These are phyloP conservation scores for Tetragnatha versicolor DNA, from an alignment of 1,140 invertebrate species.

Conservation along the genomic window DNA sequence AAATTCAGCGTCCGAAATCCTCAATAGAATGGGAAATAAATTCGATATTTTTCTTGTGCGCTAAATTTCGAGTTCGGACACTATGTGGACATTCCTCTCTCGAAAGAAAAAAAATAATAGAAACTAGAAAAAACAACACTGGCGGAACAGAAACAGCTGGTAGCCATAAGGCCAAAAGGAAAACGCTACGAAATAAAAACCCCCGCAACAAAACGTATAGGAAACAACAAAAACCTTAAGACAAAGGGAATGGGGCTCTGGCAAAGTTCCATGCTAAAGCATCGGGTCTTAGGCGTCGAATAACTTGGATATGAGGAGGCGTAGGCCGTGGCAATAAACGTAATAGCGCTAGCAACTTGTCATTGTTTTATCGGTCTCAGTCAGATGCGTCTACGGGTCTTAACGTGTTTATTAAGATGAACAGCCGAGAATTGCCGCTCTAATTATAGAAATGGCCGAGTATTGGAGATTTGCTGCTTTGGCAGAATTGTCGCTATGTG, in stretches of 20 bases:
- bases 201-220: neutral
- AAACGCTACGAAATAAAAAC: constrained; percentile 8
- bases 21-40: constrained; percentile 11
- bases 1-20: constrained; percentile 31
- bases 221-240: neutral
- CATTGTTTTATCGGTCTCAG: constrained; percentile 41
- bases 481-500: neutral
- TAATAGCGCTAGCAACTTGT: constrained; percentile 35
- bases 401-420: constrained; percentile 45
- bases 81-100: constrained; percentile 23
- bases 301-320: constrained; percentile 21
- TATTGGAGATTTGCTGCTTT: neutral
- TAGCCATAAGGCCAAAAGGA: constrained; percentile 20
- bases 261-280: constrained; percentile 37
- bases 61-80: constrained; percentile 1
- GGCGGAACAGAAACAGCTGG: constrained; percentile 43
- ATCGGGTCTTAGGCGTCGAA: constrained; percentile 20
- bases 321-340: constrained; percentile 26
- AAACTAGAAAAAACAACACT: neutral
- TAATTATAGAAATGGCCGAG: neutral
- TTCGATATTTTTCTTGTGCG: neutral
- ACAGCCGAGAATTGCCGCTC: neutral
- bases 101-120: constrained; percentile 5
- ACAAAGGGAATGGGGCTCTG: constrained; percentile 1
- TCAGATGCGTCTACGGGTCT: neutral